Evolutionary conservation across 2,113 vertebrate species (phyloP), one percentile per base, ranked within the genome.

Genomic region (Lophotis ruficrista): DNA sequence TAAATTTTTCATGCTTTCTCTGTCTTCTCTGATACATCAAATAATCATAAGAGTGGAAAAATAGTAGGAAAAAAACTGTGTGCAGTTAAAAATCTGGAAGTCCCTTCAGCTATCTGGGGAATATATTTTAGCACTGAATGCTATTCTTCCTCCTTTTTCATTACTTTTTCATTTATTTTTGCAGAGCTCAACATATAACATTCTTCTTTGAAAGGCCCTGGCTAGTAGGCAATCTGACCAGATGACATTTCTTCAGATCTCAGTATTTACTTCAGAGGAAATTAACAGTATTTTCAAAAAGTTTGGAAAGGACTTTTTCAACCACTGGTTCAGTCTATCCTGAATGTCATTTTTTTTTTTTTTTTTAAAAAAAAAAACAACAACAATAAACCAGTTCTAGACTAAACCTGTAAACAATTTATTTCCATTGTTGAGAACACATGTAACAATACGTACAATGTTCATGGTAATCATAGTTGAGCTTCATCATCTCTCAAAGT

Each of bases 371-470:
- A 43, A 30, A 12, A 37, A 50, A 12, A 2, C 7, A 28, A 31
- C 53, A 41, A 6, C 4, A 23, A 57, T 2, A n/a, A 25, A 23
- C 9, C 11, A 71, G 18, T 45, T 89, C 33, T 57, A 60, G 33
- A 78, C 7, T 56, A 71, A 90, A 60, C 2, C 3, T 37, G 72
- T 60, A 51, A 64, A 51, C 1, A 47, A 35, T 24, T 86, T 81
- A 2, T 62, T 90, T 70, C 31, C 8, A 22, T 30, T 65, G 22
- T 20, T 86, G 33, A 81, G 51, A 86, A 61, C 33, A 47, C 47
- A 85, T 73, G 82, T 93, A 96, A 96, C 88, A 96, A 95, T 92
- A 94, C 86, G 53, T 70, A 56, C 69, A 90, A 84, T 61, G 12
- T 78, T 84, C 69, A 89, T 92, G 88, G 47, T 88, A 45, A 95